Conservation (phyloP, 2,113 vertebrate species). For the Meleagris gallopavo region DNA sequence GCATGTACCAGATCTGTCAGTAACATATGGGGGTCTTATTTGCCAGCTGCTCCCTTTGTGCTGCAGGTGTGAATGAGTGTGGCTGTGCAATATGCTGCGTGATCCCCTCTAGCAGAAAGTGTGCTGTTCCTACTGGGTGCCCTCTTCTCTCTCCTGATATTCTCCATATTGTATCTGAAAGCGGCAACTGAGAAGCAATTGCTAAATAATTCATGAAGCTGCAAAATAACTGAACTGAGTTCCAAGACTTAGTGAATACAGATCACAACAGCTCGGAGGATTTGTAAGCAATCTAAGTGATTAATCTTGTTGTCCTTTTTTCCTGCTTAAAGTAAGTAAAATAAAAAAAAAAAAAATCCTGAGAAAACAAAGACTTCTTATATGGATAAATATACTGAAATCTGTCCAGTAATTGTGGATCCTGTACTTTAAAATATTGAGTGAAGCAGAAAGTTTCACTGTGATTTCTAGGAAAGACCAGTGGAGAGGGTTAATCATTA, state of each 20-base stretch:
- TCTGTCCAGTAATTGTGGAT: not conserved
- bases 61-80: not conserved
- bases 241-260: not conserved
- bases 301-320: not conserved
- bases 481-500: not conserved
- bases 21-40: not conserved
- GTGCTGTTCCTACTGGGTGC: not conserved
- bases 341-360: not conserved
- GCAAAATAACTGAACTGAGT: slow-evolving; percentile 4
- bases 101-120: not conserved
- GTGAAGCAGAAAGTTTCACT: not conserved
- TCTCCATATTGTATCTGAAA: not conserved
- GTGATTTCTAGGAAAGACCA: not conserved
- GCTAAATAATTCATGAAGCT: not conserved
- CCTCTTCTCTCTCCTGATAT: not conserved
- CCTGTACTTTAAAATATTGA: not conserved
- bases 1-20: not conserved
- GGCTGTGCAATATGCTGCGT: not conserved
- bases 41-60: not conserved
- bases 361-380: not conserved
- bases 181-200: not conserved
- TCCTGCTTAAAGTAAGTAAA: not conserved
- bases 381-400: not conserved
- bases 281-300: not conserved
- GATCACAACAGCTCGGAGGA: not conserved